Evolutionary conservation across 2,113 vertebrate species (phyloP).

Genomic region (Cebidichthys violaceus): DNA sequence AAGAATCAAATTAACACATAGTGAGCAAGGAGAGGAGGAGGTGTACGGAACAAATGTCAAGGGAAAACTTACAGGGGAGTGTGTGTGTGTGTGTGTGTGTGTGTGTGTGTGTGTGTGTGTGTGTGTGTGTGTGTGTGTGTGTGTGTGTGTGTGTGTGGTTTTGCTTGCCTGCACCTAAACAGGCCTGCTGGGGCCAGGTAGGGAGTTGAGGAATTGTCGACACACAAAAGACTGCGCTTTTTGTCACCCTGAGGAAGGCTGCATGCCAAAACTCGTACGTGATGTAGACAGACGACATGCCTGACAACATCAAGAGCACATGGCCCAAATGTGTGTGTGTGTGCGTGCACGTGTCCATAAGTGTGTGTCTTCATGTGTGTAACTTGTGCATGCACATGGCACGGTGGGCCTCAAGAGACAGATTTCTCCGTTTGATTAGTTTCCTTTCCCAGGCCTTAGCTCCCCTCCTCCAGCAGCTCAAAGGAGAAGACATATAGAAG

Average conservation of each 20-base stretch:
- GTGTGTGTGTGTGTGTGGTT: constrained; percentile 40
- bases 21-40: constrained; percentile 7
- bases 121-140: constrained; percentile 16
- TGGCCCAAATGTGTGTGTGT: constrained; percentile 1
- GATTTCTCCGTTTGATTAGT: constrained; percentile 73
- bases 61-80: not conserved
- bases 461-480: constrained; percentile 48
- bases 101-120: constrained; percentile 11
- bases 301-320: constrained; percentile 55
- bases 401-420: constrained; percentile 68
- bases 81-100: constrained; percentile 19
- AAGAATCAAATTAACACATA: constrained; percentile 13
- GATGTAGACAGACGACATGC: constrained; percentile 61
- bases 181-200: constrained; percentile 68
- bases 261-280: constrained; percentile 72
- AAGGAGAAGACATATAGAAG: constrained; percentile 26
- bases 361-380: constrained; percentile 8
- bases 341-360: constrained; percentile 1
- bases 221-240: constrained; percentile 64
- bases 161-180: constrained; percentile 72
- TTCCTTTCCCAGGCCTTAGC: constrained; percentile 64
- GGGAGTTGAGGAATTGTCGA: constrained; percentile 63
- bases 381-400: constrained; percentile 26
- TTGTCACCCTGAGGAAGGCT: constrained; percentile 70
- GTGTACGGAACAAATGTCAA: not conserved